phyloP scores from a whole-genome alignment of 2,888 invertebrate species.

The Anaspis maculata region DNA sequence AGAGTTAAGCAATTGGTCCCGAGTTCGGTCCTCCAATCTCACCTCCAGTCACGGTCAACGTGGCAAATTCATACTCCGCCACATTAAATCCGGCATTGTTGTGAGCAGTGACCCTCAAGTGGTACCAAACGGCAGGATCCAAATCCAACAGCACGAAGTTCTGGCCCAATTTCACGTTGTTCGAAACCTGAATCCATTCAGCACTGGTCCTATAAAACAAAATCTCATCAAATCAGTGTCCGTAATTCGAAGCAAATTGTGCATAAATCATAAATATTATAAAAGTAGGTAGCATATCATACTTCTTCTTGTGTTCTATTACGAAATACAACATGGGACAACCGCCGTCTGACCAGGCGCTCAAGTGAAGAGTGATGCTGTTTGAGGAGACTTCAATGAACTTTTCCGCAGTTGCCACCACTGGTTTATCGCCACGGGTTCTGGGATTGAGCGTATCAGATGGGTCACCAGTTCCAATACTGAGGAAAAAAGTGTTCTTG shows the following conservation, averaged over 20 bases:
- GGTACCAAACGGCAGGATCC: constrained; percentile 91
- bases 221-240: not conserved
- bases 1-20: too few relatives aligned
- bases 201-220: constrained; percentile 56
- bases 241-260: not conserved
- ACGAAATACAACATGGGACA: constrained; percentile 94
- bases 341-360: constrained; percentile 90
- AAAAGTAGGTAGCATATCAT: constrained; percentile 36
- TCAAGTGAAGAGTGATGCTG: constrained; percentile 83
- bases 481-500: constrained; percentile 35
- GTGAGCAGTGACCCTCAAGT: constrained; percentile 83
- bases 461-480: constrained; percentile 86
- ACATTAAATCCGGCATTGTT: constrained; percentile 95
- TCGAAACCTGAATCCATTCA: constrained; percentile 92
- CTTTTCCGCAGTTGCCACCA: constrained; percentile 81
- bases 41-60: constrained; percentile 91
- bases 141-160: constrained; percentile 87
- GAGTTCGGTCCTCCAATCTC: too few relatives aligned
- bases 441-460: constrained; percentile 83
- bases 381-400: constrained; percentile 91
- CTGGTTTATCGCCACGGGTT: constrained; percentile 90
- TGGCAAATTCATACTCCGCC: constrained; percentile 92
- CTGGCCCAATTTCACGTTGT: constrained; percentile 84
- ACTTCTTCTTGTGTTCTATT: constrained; percentile 91
- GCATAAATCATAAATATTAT: too few relatives aligned